Conservation (phyloP, 2,113 vertebrate genomes). For the Bufo bufo region DNA sequence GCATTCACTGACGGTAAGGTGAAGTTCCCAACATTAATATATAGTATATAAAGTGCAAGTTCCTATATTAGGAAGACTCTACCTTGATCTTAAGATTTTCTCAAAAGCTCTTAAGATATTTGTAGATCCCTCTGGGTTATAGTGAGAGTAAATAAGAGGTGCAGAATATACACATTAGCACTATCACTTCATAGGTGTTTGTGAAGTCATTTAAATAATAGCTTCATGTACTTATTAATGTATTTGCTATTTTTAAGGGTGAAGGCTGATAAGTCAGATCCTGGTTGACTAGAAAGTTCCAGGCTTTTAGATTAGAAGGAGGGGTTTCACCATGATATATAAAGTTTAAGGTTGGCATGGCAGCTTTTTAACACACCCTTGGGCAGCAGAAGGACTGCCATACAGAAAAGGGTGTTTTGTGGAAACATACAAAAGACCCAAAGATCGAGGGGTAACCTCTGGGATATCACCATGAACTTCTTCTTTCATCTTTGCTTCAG, state of each 20-base stretch:
- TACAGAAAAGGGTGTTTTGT: constrained; percentile 10
- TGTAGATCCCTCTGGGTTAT: neutral
- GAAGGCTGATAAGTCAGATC: constrained; percentile 37
- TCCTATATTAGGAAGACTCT: neutral
- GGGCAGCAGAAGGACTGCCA: constrained; percentile 53
- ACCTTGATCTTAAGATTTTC: neutral
- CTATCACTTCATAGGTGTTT: constrained; percentile 43
- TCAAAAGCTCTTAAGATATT: constrained; percentile 19
- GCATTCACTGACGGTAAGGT: neutral
- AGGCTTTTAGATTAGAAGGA: constrained; percentile 22
- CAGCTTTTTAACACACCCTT: constrained; percentile 15
- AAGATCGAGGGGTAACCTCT: neutral
- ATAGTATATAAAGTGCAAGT: neutral
- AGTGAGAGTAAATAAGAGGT: constrained; percentile 22
- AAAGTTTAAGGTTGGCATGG: constrained; percentile 35
- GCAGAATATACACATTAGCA: constrained; percentile 51
- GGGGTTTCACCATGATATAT: constrained; percentile 48
- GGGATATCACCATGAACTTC: constrained; percentile 32
- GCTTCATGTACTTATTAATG: constrained; percentile 25
- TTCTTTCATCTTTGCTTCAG: constrained; percentile 39
- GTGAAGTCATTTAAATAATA: constrained; percentile 47
- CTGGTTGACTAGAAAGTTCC: constrained; percentile 27
- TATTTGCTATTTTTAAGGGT: constrained; percentile 45
- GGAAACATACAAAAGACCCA: neutral
- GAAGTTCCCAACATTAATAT: neutral